Percentiles rank a stretch among this genome's conserved stretches.
phyloP scores from a whole-genome alignment of 23 tunicate genomes.

The Halocynthia roretzi region DNA sequence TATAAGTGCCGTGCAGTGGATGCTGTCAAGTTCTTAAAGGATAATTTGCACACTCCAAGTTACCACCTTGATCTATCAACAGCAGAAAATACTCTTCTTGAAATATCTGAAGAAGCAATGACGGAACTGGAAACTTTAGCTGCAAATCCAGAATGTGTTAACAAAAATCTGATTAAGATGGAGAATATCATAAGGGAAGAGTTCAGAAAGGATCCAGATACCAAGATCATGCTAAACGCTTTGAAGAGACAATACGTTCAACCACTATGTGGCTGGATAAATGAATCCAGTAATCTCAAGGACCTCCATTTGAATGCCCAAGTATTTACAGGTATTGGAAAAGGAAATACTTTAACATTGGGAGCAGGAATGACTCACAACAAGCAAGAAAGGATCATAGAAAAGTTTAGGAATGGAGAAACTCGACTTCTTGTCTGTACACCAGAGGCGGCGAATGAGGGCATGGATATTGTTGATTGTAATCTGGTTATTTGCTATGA shows the following conservation, averaged over 20 bases:
- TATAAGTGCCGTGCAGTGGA: slow-evolving; percentile 2
- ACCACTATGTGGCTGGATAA: slow-evolving; percentile 17
- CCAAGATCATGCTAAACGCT: slow-evolving; percentile 42
- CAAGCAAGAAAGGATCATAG: slow-evolving; percentile 25
- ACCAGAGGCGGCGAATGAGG: slow-evolving; percentile 45
- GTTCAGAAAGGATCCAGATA: slow-evolving; percentile 9
- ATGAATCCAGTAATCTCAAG: background rate
- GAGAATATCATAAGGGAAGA: slow-evolving; percentile 12
- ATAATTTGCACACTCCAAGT: background rate
- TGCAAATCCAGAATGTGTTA: slow-evolving; percentile 16
- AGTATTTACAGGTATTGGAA: slow-evolving; percentile 29
- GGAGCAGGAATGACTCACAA: slow-evolving; percentile 16
- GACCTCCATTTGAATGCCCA: slow-evolving; percentile 4
- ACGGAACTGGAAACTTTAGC: slow-evolving; percentile 1
- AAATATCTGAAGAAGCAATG: background rate
- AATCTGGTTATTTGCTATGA: slow-evolving; percentile 50
- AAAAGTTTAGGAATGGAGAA: slow-evolving; percentile 21
- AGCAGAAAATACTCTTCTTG: background rate
- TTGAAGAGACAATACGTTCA: slow-evolving; percentile 16
- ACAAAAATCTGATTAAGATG: slow-evolving; percentile 21
- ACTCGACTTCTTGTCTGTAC: slow-evolving; percentile 39
- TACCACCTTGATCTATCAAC: background rate
- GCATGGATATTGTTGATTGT: slow-evolving; percentile 38
- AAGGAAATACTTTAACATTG: background rate
- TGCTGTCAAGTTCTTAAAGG: background rate